Percentiles rank a stretch among this genome's conserved stretches.
These are phyloP conservation scores for Perdita meconis DNA, from an alignment of 2,888 invertebrate genomes.

Conservation along the genomic window DNA sequence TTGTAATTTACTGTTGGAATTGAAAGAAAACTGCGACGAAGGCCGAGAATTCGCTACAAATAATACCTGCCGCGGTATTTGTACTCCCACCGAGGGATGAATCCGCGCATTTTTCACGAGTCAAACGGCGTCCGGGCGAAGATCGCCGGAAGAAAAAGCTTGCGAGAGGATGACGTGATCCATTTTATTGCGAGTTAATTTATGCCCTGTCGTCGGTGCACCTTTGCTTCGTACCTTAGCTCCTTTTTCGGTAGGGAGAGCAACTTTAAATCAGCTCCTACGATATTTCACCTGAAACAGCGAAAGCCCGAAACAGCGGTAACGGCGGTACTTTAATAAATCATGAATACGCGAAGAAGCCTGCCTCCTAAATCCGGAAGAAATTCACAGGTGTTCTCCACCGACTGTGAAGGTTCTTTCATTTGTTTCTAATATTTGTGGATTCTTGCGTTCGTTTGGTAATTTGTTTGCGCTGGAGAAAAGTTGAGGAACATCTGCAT, in stretches of 20 bases:
- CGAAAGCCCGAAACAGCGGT: constrained; percentile 53
- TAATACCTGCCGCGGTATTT: constrained; percentile 1
- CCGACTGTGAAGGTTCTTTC: not conserved
- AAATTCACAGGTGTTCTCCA: constrained; percentile 31
- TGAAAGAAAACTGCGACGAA: constrained; percentile 3
- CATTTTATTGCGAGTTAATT: constrained; percentile 65
- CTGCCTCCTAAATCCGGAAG: constrained; percentile 56
- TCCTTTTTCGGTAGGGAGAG: constrained; percentile 17
- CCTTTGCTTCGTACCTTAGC: constrained; percentile 23
- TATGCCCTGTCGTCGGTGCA: constrained; percentile 56
- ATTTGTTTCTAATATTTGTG: not conserved
- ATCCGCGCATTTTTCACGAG: constrained; percentile 25
- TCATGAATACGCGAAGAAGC: constrained; percentile 56
- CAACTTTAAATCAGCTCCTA: constrained; percentile 61
- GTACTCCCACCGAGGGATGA: not conserved
- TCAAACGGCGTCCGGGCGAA: constrained; percentile 19
- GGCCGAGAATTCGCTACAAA: not conserved
- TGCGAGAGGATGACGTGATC: constrained; percentile 40
- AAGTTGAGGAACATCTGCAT: no score
- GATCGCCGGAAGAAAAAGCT: constrained; percentile 13
- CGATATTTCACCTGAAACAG: constrained; percentile 63
- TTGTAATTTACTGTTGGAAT: not conserved
- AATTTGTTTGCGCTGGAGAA: not conserved
- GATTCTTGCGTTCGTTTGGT: not conserved
- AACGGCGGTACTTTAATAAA: constrained; percentile 59